Conservation (phyloP, 2,888 invertebrate genomes). For the Eutolmus rufibarbis region DNA sequence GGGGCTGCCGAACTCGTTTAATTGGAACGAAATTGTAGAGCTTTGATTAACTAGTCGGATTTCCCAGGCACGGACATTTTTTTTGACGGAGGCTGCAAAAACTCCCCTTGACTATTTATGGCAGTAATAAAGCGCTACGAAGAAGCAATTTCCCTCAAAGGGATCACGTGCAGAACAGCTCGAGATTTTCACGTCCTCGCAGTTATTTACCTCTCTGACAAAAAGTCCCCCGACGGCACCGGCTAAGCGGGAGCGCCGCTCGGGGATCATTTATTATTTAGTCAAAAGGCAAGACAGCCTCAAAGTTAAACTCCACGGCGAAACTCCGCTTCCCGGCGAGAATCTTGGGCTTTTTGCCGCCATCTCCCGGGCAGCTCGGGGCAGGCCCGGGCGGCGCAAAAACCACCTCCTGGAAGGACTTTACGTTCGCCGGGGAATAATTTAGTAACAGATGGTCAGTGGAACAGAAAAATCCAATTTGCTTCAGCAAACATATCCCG, state of each 20-base stretch:
- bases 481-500: constrained; percentile 39
- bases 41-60: background rate
- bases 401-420: background rate
- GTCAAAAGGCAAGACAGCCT: background rate
- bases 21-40: background rate
- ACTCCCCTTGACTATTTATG: background rate
- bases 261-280: constrained; percentile 31
- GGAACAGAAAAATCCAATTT: constrained; percentile 43
- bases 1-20: background rate
- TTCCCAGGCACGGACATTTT: background rate
- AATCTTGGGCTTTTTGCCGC: background rate
- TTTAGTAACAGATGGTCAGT: constrained; percentile 43
- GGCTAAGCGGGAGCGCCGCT: background rate
- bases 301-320: background rate
- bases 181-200: constrained; percentile 18
- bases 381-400: background rate
- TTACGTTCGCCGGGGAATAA: constrained; percentile 33
- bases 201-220: constrained; percentile 11
- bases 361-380: background rate
- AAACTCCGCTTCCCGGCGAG: background rate
- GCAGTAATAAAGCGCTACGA: background rate
- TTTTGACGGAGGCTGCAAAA: background rate
- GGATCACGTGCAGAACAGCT: background rate
- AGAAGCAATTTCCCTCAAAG: background rate
- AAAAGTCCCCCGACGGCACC: background rate